Base-by-base conservation (phyloP, 1,140 invertebrate species). In the Venturia canescens region DNA sequence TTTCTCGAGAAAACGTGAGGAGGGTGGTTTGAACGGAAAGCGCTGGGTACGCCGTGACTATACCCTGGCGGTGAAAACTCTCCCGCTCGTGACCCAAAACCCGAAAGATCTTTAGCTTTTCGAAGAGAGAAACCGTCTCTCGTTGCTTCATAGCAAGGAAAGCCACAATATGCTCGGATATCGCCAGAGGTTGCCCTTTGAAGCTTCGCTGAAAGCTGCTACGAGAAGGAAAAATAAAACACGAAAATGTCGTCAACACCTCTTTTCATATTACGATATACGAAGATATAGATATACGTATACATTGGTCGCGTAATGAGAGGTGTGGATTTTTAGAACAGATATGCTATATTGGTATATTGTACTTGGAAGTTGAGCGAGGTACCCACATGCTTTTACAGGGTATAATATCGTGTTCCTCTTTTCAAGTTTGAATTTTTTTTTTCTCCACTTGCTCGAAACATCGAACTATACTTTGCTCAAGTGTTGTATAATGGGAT, bases 41-140 rank as follows among this genome's bases (percentile, higher is more conserved):
- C 31, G 75, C 31, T 18, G 66, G 31, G 7, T 4, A 34, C 34
- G 34, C 9, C 34, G 34, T 34, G 3, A 44, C 38, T 11, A 9
- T 11, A 29, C 15, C 27, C 66, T 66, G 75, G 16, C 75, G 75
- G 29, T 77, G 75, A 77, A 77, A 21, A 57, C 44, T 77, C 66
- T 31, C 29, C 31, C 75, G 75, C 57, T 77, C 75, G 75, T 77
- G 75, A 77, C 75, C 31, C 57, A 57, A 63, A 77, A 77, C 21
- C 60, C 57, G 31, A 44, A 77, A 66, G 75, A 77, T 29, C 29
- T 21, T 53, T 5, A 23, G 69, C 50, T 69, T 31, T 31, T n/a
- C 60, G 23, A 63, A 23, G 4, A 63, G 26, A 27, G 26, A 69
- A 69, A 31, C 11, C 66, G 66, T n/a, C 11, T 69, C 29, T 69